Evolutionary conservation across 2,797 vertebrate species (phyloP), one percentile per base, ranked within the genome.

Genomic region (Prunella strophiata): DNA sequence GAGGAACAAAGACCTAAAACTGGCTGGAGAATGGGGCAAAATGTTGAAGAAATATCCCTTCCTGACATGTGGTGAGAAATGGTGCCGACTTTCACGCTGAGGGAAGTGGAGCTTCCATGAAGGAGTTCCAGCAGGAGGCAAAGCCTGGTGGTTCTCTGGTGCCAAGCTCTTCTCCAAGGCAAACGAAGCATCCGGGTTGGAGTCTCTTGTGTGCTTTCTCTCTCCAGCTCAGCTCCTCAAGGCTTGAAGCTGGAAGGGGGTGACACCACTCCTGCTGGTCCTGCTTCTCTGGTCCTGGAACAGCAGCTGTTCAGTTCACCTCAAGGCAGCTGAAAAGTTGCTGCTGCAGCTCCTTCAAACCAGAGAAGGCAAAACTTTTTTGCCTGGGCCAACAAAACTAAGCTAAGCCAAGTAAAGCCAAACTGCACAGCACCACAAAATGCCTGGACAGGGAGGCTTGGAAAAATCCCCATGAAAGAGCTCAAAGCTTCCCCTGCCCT

Each of bases 61-160:
- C 30, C 20, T 0, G 0, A 57, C 43, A 13, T 1, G 1, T 16
- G 25, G 4, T 73, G 16, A 0, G 1, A 20, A 59, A 55, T 40
- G 42, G 19, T 0, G 0, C 1, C 0, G 1, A 15, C 20, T 48
- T 13, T 74, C 17, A 57, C 0, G 0, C 10, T 10, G 42, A 25
- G 6, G 16, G 11, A 48, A 34, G 43, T 26, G 16, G 30, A 50
- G 1, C 5, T 57, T 65, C 43, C 43, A 30, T 1, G 0, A 16
- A 48, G 19, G 20, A 65, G 7, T 16, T 30, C 20, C 10, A 16
- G 34, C 42, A 48, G 42, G 50, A 55, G 13, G 30, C 7, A 48
- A 73, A 65, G 30, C 1, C 13, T 48, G 34, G 16, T 7, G 20
- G 8, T 4, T 63, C 23, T 48, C 34, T 73, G 34, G 11, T 20